Base-by-base conservation (phyloP, 2,797 vertebrate genomes). In the Cottoperca gobio region DNA sequence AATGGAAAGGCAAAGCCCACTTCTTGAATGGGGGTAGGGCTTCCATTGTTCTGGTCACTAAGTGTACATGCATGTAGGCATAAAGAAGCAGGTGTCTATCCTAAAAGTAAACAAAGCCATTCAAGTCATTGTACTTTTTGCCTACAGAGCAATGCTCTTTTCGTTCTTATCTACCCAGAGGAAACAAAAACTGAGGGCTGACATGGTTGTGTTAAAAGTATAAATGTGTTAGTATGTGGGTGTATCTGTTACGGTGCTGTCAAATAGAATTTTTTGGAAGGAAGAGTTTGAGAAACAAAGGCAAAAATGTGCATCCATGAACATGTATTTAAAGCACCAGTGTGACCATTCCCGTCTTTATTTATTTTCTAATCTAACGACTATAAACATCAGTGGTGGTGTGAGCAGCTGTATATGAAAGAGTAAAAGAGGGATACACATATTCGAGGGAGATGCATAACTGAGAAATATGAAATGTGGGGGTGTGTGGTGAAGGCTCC, bases 381-480 rank as follows among this genome's bases (percentile, higher is more conserved):
- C 69, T 70, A 67, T 70, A 68, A 60, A 70, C 74, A 81, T 81
- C 40, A 39, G 40, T 42, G 42, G 73, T 54, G 63, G 64, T 71
- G 74, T 70, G 58, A 86, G 80, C 80, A 79, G 78, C 84, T 82
- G 80, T 58, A 64, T 66, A 46, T 68, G 33, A 37, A 39, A 66
- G 73, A 71, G 55, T 80, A 84, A 84, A 73, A 70, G 14, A 83
- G 71, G 73, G 58, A 81, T 82, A 77, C 60, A 75, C 70, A 73
- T 63, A 43, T 59, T 64, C 28, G 31, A 85, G 73, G 70, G 79
- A 88, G 78, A 90, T 84, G 85, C 86, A 89, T 82, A 94, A 93
- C 84, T 87, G 91, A 90, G 81, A 93, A 94, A 93, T 89, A 91
- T 93, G 91, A 94, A 93, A 93, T 91, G 93, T 93, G 93, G 93